Conservation (phyloP, 2,888 invertebrate genomes). For the Phortica magna region DNA sequence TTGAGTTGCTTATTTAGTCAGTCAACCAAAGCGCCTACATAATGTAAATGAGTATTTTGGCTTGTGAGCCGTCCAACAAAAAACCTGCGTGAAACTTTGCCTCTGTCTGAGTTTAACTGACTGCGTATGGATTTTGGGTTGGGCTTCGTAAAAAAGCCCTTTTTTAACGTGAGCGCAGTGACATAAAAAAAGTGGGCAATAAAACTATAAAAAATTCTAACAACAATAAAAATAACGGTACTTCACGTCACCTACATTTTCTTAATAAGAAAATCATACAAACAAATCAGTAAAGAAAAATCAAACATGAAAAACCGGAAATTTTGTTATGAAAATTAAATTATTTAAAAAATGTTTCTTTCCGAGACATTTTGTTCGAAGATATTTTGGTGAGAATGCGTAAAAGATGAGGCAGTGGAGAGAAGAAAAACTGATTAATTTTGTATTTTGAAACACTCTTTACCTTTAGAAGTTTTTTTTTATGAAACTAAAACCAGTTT, state of each 20-base stretch:
- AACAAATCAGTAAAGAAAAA: slow-evolving; percentile 44
- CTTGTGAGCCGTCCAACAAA: neutral
- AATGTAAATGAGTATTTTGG: slow-evolving; percentile 58
- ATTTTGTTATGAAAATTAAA: slow-evolving; percentile 66
- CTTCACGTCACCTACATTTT: slow-evolving; percentile 69
- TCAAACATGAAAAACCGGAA: slow-evolving; percentile 60
- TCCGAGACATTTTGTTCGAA: neutral
- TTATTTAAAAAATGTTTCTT: slow-evolving; percentile 37
- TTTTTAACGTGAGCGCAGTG: slow-evolving; percentile 45
- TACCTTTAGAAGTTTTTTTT: neutral
- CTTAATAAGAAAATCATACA: slow-evolving; percentile 34
- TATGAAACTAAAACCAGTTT: neutral
- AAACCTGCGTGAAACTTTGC: neutral
- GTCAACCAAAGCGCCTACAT: slow-evolving; percentile 63
- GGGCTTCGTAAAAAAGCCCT: slow-evolving; percentile 31
- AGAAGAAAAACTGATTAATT: too few species aligned
- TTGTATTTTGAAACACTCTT: neutral
- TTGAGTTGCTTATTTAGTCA: slow-evolving; percentile 53
- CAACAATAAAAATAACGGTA: slow-evolving; percentile 54
- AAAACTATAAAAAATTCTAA: slow-evolving; percentile 13
- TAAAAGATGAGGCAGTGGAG: slow-evolving; percentile 44
- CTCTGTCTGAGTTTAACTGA: neutral
- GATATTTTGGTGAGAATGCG: neutral
- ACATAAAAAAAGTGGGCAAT: slow-evolving; percentile 52
- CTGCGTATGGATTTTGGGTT: slow-evolving; percentile 48